Conservation (phyloP, 2,797 vertebrate species). For the Cephalopachus bancanus region DNA sequence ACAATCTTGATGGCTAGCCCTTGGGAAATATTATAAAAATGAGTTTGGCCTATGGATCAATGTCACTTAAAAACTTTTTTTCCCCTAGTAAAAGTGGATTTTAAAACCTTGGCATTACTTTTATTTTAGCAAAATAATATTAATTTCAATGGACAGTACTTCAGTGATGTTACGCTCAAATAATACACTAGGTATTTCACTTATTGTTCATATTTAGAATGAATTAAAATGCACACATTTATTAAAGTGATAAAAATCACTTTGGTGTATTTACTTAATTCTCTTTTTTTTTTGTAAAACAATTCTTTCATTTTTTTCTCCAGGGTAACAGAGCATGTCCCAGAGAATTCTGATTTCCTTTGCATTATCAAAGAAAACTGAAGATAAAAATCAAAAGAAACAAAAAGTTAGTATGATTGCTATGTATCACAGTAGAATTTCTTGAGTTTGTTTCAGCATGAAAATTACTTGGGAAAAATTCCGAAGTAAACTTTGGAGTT, state of each 20-base stretch:
- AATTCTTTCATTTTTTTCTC: constrained; percentile 15
- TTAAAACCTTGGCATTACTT: constrained; percentile 3
- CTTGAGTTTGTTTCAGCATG: not conserved
- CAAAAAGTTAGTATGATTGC: not conserved
- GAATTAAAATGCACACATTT: constrained; percentile 32
- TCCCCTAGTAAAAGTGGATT: not conserved
- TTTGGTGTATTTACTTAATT: constrained; percentile 16
- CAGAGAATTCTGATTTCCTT: constrained; percentile 45
- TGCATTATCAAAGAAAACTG: constrained; percentile 41
- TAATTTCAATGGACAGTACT: not conserved
- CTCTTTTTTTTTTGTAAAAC: constrained; percentile 48
- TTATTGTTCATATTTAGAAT: not conserved
- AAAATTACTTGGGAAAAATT: constrained; percentile 29
- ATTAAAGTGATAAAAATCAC: constrained; percentile 55
- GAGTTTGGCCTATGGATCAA: constrained; percentile 47
- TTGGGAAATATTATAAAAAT: constrained; percentile 45
- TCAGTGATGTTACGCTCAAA: not conserved
- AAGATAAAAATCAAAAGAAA: constrained; percentile 38
- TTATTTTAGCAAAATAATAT: constrained; percentile 1
- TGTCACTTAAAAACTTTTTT: constrained; percentile 57
- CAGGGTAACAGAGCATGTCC: not conserved
- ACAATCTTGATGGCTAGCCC: constrained; percentile 41
- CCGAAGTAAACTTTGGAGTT: constrained; percentile 4
- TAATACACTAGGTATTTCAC: not conserved
- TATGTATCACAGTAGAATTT: not conserved